Evolutionary conservation across 2,888 invertebrate genomes (phyloP).

Genomic region (Athripsodes cinereus): DNA sequence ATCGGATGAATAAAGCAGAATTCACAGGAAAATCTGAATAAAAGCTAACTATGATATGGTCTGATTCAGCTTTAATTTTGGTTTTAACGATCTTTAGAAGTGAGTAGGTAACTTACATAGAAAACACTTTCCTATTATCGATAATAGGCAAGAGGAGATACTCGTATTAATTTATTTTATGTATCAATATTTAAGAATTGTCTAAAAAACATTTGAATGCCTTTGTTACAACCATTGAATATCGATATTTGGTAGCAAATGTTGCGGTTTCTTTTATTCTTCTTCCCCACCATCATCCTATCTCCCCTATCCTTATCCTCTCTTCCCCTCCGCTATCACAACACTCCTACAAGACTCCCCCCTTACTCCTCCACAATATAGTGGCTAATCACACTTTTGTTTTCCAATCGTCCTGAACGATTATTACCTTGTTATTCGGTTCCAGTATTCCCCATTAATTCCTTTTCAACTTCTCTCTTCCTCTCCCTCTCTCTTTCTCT

Average conservation of each 20-base stretch:
- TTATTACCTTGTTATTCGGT: constrained; percentile 60
- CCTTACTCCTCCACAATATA: background rate
- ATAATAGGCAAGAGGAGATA: no score
- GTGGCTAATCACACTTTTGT: constrained; percentile 59
- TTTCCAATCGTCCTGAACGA: constrained; percentile 61
- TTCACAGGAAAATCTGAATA: no score
- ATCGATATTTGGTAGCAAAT: constrained; percentile 21
- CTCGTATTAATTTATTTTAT: no score
- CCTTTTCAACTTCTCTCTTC: constrained; percentile 9
- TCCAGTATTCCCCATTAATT: constrained; percentile 18
- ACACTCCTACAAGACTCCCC: background rate
- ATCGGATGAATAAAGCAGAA: no score
- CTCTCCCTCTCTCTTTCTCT: background rate
- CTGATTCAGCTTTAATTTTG: no score
- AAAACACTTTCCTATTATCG: no score
- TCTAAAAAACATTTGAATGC: no score
- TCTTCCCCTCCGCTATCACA: background rate
- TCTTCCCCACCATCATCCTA: background rate
- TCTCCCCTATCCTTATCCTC: background rate
- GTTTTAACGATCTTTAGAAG: no score
- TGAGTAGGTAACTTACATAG: no score
- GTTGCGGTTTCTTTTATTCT: constrained; percentile 21
- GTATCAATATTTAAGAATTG: no score
- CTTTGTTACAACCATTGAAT: constrained; percentile 17
- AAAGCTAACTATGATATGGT: no score